Evolutionary conservation across 2,888 invertebrate genomes (phyloP).

Genomic region (Lasioglossum zephyrum): DNA sequence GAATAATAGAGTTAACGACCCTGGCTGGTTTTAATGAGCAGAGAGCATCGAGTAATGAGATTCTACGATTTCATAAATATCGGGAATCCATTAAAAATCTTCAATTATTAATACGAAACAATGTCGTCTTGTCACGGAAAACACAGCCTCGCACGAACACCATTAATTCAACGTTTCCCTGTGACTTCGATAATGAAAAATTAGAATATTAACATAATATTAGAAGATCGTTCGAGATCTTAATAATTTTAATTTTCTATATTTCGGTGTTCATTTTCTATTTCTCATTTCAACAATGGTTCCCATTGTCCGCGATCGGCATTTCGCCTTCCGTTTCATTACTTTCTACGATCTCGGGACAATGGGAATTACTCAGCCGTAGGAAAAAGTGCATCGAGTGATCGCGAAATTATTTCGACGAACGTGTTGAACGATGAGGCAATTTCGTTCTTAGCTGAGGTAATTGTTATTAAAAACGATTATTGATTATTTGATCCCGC

Average conservation of each 20-base stretch:
- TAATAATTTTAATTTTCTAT: background rate
- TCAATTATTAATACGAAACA: background rate
- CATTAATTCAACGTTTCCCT: background rate
- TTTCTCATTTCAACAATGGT: background rate
- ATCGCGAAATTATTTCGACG: too few species aligned
- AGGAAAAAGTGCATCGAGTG: too few species aligned
- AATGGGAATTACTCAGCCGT: too few species aligned
- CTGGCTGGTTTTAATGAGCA: background rate
- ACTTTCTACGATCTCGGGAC: too few species aligned
- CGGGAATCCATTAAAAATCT: background rate
- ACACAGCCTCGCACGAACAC: background rate
- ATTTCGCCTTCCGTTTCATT: background rate
- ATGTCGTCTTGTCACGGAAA: background rate
- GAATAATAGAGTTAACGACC: background rate
- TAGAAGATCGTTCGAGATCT: background rate
- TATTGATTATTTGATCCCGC: background rate
- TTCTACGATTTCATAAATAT: background rate
- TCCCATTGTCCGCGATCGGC: background rate
- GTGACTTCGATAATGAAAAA: background rate
- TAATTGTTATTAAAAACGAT: background rate
- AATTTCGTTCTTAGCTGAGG: background rate
- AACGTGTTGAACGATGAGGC: too few species aligned
- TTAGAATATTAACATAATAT: background rate
- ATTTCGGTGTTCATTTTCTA: background rate
- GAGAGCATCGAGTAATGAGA: too few species aligned